phyloP scores from a whole-genome alignment of 1,140 invertebrate genomes.

The Drosophila orena region DNA sequence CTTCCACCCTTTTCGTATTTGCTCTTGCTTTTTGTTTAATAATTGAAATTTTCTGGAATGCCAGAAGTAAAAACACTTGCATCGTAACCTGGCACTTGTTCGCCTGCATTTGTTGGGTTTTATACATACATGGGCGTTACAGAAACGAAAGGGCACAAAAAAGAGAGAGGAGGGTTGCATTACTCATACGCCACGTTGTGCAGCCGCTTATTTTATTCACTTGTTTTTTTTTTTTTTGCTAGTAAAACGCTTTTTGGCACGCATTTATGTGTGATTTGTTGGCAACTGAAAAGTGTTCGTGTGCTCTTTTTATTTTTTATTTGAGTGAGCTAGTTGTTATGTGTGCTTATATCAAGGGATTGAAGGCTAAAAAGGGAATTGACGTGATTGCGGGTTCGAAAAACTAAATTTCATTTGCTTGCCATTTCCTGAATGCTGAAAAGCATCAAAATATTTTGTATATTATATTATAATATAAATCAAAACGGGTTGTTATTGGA shows the following conservation, averaged over 20 bases:
- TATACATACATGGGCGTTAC: conserved; percentile 1
- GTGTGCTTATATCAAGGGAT: conserved; percentile 4
- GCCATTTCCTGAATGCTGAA: too few relatives aligned
- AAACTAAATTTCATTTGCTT: not conserved
- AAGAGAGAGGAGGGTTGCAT: conserved; percentile 35
- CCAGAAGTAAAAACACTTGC: conserved; percentile 32
- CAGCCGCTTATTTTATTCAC: conserved; percentile 29
- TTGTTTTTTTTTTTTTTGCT: not conserved
- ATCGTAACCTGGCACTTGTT: conserved; percentile 31
- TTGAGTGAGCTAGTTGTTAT: conserved; percentile 3
- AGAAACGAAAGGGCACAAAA: not conserved
- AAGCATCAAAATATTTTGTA: too few relatives aligned
- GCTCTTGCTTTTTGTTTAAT: conserved; percentile 18
- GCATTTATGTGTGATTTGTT: conserved; percentile 44
- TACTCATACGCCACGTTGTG: conserved; percentile 55
- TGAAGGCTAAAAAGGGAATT: conserved; percentile 2
- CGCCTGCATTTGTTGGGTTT: conserved; percentile 42
- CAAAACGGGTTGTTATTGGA: too few relatives aligned
- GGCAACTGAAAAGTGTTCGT: conserved; percentile 18
- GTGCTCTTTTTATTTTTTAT: not conserved
- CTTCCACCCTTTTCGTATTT: not conserved
- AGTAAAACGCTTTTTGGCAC: conserved; percentile 23
- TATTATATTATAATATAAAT: too few relatives aligned
- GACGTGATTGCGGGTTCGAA: not conserved
- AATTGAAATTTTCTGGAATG: conserved; percentile 43